These are phyloP conservation scores for Coreoperca whiteheadi DNA, from an alignment of 2,113 vertebrate genomes.

Conservation along the genomic window DNA sequence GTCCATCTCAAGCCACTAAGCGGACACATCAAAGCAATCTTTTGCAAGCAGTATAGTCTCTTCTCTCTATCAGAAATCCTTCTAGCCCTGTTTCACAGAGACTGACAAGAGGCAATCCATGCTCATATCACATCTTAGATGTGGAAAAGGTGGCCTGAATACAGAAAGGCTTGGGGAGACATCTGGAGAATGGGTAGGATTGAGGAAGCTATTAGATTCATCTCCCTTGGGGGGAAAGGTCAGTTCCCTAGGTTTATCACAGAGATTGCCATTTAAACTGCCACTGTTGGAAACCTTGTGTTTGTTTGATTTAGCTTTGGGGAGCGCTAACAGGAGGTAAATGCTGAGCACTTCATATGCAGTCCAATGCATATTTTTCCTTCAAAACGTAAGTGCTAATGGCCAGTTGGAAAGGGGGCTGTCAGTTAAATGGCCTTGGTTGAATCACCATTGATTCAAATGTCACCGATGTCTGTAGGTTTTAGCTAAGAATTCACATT, in stretches of 20 bases:
- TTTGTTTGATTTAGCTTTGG: constrained; percentile 36
- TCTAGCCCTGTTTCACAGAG: constrained; percentile 67
- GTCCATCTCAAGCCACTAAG: constrained; percentile 51
- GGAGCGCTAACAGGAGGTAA: background rate
- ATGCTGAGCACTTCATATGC: background rate
- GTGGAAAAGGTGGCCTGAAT: constrained; percentile 66
- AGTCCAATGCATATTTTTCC: constrained; percentile 4
- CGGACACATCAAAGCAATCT: constrained; percentile 71
- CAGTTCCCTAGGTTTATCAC: constrained; percentile 30
- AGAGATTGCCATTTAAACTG: constrained; percentile 45
- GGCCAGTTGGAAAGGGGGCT: background rate
- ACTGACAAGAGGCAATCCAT: constrained; percentile 75
- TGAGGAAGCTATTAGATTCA: constrained; percentile 45
- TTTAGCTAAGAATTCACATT: constrained; percentile 4
- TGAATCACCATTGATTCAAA: constrained; percentile 30
- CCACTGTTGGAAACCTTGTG: constrained; percentile 15
- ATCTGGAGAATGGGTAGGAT: constrained; percentile 50
- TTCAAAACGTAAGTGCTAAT: background rate
- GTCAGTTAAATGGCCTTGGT: background rate
- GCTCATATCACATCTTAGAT: constrained; percentile 73
- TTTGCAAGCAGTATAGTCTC: constrained; percentile 56
- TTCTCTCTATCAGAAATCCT: constrained; percentile 68
- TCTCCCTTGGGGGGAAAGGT: constrained; percentile 42
- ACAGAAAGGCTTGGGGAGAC: constrained; percentile 59
- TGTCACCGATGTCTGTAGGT: constrained; percentile 26